Evolutionary conservation across 64 coral and sea anemone genomes (phyloP).

Genomic region (Orbicella faveolata): DNA sequence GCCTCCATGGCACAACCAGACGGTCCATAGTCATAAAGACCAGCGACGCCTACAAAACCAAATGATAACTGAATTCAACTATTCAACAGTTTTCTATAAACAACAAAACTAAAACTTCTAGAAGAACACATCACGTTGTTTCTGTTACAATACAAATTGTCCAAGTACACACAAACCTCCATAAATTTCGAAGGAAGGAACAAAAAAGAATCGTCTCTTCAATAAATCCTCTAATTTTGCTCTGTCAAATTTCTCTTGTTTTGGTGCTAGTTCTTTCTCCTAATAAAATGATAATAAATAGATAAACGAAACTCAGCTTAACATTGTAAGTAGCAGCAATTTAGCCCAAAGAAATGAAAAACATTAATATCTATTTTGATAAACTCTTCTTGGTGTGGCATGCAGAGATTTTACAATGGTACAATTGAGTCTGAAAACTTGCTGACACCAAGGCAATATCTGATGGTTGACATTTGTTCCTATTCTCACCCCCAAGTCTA

Average conservation of each 20-base stretch:
- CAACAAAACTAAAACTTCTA: too few species aligned
- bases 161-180: conserved; percentile 60
- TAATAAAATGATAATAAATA: neutral
- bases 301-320: neutral
- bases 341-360: too few species aligned
- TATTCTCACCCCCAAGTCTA: too few species aligned
- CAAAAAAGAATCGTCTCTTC: conserved; percentile 99
- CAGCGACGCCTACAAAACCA: conserved; percentile 82
- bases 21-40: conserved; percentile 97
- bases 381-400: too few species aligned
- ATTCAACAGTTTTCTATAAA: neutral
- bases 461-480: too few species aligned
- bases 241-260: conserved; percentile 95
- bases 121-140: neutral
- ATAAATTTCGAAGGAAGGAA: conserved; percentile 99
- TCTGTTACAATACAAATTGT: too few species aligned
- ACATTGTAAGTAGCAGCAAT: too few species aligned
- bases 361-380: too few species aligned
- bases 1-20: conserved; percentile 96
- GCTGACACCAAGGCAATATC: too few species aligned
- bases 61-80: neutral
- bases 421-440: too few species aligned
- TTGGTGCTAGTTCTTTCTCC: conserved; percentile 89
- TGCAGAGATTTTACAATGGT: too few species aligned
- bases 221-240: conserved; percentile 92